Base-by-base conservation (phyloP, 2,113 vertebrate genomes). In the Burhinus oedicnemus region DNA sequence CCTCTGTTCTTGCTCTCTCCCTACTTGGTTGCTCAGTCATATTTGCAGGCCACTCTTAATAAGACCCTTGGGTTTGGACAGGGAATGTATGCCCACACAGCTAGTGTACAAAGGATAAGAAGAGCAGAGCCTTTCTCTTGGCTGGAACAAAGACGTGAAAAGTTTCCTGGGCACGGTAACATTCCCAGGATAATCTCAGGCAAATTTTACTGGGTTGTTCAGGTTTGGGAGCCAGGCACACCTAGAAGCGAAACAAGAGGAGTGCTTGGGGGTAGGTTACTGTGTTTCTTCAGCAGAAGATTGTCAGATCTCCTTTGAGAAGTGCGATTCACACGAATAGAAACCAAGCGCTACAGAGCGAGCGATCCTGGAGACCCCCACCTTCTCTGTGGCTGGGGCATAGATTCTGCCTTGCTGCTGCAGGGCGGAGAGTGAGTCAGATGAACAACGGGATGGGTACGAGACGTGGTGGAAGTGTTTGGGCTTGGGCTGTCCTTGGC, bases 221-320 rank as follows among this genome's bases (percentile, higher is more conserved):
- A 32, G 30, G 25, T 75, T 29, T 69, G 49, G 66, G 83, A 82
- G 68, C 20, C 58, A 79, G 88, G 58, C 47, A 65, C 30, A 38
- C 6, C 4, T 34, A n/a, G 84, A 79, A 87, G 76, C 70, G 66
- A 66, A 86, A 60, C 47, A 54, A 89, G 83, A 97, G 76, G 85
- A 96, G 89, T 68, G 84, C 62, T 60, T 15, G 40, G 45, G 92
- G 76, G 60, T 71, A 36, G 76, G 52, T 82, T 77, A 86, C 94
- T 85, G 91, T 70, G 20, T 36, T 89, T 49, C 45, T 66, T 52
- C 91, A 32, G 61, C 79, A 57, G 61, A 23, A 23, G 40, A 3
- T 22, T 80, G 75, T 79, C 92, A 96, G 88, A 62, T 64, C 61
- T 77, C 25, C 12, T 42, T 61, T 25, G 49, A 45, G 81, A 64